Evolutionary conservation across 2,888 invertebrate genomes (phyloP).

Genomic region (Pammene aurita): DNA sequence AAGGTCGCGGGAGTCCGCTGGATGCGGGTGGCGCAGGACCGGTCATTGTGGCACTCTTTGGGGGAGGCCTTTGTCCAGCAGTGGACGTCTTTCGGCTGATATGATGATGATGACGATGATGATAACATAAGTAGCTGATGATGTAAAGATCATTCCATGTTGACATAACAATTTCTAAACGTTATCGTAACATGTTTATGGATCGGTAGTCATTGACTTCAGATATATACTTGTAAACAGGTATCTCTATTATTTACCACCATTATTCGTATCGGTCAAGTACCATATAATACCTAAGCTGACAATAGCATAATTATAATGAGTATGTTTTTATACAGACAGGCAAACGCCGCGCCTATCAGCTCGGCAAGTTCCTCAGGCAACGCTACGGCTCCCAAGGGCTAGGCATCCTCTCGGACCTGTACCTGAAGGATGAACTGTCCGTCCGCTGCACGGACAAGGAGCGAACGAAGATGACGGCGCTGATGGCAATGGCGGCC

Average conservation of each 20-base stretch:
- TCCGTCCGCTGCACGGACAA: constrained; percentile 71
- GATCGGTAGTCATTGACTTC: background rate
- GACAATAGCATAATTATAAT: no score
- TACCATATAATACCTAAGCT: no score
- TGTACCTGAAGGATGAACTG: constrained; percentile 67
- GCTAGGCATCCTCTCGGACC: constrained; percentile 59
- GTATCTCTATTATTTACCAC: background rate
- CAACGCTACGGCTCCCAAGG: constrained; percentile 64
- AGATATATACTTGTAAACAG: background rate
- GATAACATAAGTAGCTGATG: background rate
- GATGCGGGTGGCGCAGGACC: no score
- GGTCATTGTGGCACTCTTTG: no score
- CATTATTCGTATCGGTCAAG: no score
- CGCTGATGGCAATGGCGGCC: constrained; percentile 70
- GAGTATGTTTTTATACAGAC: constrained; percentile 50
- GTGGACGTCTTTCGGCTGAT: no score
- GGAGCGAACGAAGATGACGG: constrained; percentile 76
- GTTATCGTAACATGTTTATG: background rate
- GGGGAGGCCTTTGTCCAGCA: no score
- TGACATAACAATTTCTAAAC: background rate
- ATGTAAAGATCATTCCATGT: constrained; percentile 5
- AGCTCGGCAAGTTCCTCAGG: constrained; percentile 68
- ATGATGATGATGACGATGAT: no score
- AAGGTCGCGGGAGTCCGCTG: no score
- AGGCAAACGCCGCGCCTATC: constrained; percentile 67